A percentile compares a stretch with the other conserved stretches of the same genome.
These are phyloP conservation scores for Crotalus helleri DNA, from an alignment of 2,113 vertebrate species.

Conservation along the genomic window DNA sequence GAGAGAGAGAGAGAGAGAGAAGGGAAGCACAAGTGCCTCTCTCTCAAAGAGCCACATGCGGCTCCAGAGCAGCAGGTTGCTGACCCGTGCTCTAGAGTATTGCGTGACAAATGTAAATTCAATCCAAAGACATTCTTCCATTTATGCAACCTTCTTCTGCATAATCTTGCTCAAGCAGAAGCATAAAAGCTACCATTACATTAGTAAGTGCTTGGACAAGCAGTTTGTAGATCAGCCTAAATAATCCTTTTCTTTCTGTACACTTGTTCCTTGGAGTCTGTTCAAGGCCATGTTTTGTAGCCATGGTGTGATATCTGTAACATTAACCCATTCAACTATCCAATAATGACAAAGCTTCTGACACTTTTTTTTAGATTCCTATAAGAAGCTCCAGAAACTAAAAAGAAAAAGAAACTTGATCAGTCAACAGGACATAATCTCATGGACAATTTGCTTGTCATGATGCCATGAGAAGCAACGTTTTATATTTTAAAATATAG, in stretches of 20 bases:
- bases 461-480: background rate
- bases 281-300: background rate
- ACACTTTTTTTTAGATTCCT: background rate
- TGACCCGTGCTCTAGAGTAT: background rate
- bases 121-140: conserved; percentile 6
- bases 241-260: background rate
- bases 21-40: no score
- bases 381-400: background rate
- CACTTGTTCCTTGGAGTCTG: background rate
- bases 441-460: background rate
- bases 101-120: background rate
- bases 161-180: background rate
- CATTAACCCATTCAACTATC: background rate
- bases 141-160: background rate
- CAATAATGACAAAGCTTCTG: background rate
- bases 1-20: no score
- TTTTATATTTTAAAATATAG: conserved; percentile 36
- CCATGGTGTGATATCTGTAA: background rate
- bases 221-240: background rate
- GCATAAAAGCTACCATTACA: background rate
- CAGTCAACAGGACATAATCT: background rate
- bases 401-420: background rate
- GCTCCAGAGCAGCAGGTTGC: no score
- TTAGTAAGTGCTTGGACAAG: background rate
- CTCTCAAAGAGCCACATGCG: no score